These are phyloP conservation scores for Ophiodon elongatus DNA, from an alignment of 2,113 vertebrate genomes.

Conservation along the genomic window DNA sequence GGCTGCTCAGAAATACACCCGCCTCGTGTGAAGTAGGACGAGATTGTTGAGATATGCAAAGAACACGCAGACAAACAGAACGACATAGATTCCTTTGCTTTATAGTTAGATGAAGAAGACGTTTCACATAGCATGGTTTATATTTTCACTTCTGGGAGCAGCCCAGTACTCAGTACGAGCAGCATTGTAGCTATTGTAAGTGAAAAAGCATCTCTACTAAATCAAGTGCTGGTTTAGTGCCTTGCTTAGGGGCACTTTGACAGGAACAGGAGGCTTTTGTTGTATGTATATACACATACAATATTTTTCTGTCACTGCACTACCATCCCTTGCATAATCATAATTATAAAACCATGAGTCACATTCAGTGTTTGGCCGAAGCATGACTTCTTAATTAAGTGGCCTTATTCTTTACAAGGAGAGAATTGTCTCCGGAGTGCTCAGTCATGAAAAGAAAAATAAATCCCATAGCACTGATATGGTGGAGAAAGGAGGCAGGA, in stretches of 20 bases:
- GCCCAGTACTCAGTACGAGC: not conserved
- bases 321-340: not conserved
- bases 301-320: not conserved
- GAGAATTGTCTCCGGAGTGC: constrained; percentile 51
- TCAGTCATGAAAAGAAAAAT: constrained; percentile 55
- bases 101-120: too few relatives aligned
- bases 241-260: not conserved
- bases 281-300: not conserved
- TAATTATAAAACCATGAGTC: constrained; percentile 35
- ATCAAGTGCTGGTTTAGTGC: not conserved
- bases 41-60: not conserved
- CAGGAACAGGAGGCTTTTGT: not conserved
- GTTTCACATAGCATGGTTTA: not conserved
- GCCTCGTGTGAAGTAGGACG: not conserved
- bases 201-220: not conserved
- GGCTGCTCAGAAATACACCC: not conserved
- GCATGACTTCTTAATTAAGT: constrained; percentile 47
- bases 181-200: too few relatives aligned
- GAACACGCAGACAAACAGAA: not conserved
- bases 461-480: constrained; percentile 46
- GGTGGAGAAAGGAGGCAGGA: constrained; percentile 13
- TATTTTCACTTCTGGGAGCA: not conserved
- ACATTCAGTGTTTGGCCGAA: constrained; percentile 22
- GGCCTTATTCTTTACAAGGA: constrained; percentile 35
- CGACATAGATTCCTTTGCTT: too few relatives aligned